Conservation (phyloP, 2,888 invertebrate genomes). For the Agrenia bidenticulata region DNA sequence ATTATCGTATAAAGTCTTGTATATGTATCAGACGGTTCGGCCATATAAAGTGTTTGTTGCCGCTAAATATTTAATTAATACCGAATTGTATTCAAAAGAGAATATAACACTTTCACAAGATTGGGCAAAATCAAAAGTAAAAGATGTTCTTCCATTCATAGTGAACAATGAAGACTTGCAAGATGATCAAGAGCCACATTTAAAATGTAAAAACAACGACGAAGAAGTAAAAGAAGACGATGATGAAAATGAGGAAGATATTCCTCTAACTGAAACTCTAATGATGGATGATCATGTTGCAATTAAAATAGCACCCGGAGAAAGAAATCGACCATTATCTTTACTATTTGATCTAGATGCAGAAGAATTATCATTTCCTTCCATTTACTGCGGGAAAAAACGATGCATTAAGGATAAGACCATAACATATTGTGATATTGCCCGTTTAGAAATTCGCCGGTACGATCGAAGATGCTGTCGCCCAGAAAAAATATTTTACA, state of each 20-base stretch:
- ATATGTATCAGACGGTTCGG: slow-evolving; percentile 27
- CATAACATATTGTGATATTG: slow-evolving; percentile 20
- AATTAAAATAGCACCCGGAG: slow-evolving; percentile 22
- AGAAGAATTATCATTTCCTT: slow-evolving; percentile 22
- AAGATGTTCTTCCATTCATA: not conserved
- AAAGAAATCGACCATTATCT: slow-evolving; percentile 21
- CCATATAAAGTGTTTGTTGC: slow-evolving; percentile 24
- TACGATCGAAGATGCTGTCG: slow-evolving; percentile 13
- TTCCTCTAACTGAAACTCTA: not conserved
- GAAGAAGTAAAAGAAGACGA: not conserved
- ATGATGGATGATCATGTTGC: not conserved
- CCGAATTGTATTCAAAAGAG: slow-evolving; percentile 22
- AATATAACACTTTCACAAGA: slow-evolving; percentile 52
- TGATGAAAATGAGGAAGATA: slow-evolving; percentile 1
- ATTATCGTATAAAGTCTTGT: slow-evolving; percentile 25
- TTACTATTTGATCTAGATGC: slow-evolving; percentile 19
- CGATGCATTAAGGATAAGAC: slow-evolving; percentile 1
- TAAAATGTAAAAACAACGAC: slow-evolving; percentile 11
- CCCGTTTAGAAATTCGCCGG: slow-evolving; percentile 21
- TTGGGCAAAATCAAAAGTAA: slow-evolving; percentile 27
- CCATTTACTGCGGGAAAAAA: slow-evolving; percentile 23
- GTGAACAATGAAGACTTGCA: not conserved
- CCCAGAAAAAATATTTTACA: slow-evolving; percentile 13
- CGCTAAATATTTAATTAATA: slow-evolving; percentile 35
- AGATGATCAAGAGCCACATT: slow-evolving; percentile 48